These are phyloP conservation scores for Mirza zaza DNA, from an alignment of 2,113 vertebrate genomes.

Conservation along the genomic window DNA sequence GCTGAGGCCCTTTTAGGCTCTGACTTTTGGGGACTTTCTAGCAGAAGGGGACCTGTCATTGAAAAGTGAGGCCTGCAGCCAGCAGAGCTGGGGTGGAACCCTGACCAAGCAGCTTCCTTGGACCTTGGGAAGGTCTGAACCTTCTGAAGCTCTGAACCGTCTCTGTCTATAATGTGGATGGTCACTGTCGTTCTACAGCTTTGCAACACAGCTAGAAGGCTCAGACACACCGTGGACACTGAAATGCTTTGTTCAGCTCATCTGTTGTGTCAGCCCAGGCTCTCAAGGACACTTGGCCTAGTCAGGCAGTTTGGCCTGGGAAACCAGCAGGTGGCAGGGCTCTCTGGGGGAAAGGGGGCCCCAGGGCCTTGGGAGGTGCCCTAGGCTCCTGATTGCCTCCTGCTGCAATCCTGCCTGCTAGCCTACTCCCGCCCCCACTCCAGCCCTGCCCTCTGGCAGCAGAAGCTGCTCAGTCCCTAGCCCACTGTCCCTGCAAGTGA, in stretches of 20 bases:
- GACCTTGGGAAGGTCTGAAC: not conserved
- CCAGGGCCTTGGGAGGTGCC: not conserved
- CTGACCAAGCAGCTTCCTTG: not conserved
- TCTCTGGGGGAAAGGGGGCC: constrained; percentile 9
- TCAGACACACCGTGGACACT: not conserved
- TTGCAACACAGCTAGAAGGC: not conserved
- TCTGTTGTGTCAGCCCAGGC: not conserved
- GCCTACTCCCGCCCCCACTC: not conserved
- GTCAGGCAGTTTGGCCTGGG: not conserved
- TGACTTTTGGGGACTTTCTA: not conserved
- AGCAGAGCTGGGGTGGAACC: not conserved
- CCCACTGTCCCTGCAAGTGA: not conserved
- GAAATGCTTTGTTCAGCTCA: not conserved
- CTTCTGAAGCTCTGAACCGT: not conserved
- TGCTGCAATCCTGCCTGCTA: not conserved
- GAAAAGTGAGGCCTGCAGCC: not conserved
- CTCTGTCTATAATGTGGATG: not conserved
- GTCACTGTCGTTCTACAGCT: not conserved
- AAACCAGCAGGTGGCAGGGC: not conserved
- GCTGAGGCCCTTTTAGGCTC: not conserved
- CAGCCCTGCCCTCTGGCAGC: not conserved
- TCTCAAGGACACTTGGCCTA: not conserved
- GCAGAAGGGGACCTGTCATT: not conserved
- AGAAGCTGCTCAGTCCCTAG: not conserved
- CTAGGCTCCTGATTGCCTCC: not conserved